These are phyloP conservation scores for Molossus alvarezi DNA, from an alignment of 2,797 vertebrate species.

Conservation along the genomic window DNA sequence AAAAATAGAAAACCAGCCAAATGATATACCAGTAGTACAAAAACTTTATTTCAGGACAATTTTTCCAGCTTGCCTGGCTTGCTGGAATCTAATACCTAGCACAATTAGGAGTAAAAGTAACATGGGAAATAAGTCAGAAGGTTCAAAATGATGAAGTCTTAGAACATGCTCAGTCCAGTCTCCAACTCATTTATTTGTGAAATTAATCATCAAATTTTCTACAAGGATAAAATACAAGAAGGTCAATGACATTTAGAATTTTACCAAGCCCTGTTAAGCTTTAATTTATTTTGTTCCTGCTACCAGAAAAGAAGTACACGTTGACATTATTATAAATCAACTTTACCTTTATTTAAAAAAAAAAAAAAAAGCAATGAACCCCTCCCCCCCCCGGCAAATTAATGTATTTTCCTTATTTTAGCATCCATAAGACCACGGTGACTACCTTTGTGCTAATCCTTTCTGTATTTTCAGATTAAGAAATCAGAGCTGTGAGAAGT, in stretches of 20 bases:
- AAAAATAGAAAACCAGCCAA: constrained; percentile 59
- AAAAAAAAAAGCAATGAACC: background rate
- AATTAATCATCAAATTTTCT: constrained; percentile 32
- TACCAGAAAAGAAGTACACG: background rate
- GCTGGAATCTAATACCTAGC: background rate
- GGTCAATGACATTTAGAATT: constrained; percentile 22
- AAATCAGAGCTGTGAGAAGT: constrained; percentile 9
- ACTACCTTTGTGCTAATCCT: background rate
- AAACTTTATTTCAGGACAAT: constrained; percentile 46
- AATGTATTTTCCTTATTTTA: constrained; percentile 24
- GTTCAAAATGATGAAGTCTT: constrained; percentile 25
- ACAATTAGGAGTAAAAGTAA: constrained; percentile 16
- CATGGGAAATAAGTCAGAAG: background rate
- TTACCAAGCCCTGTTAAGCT: background rate
- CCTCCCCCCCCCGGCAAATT: background rate
- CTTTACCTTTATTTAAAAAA: background rate
- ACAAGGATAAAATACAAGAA: background rate
- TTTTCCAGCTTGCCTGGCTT: background rate
- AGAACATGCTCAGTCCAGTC: background rate
- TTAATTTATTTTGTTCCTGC: constrained; percentile 28
- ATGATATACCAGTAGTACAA: background rate
- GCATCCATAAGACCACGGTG: background rate
- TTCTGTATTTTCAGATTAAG: background rate
- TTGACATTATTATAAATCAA: constrained; percentile 34
- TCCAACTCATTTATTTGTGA: background rate